Evolutionary conservation across 2,797 vertebrate species (phyloP), one percentile per base, ranked within the genome.

Genomic region (Xenops minutus): DNA sequence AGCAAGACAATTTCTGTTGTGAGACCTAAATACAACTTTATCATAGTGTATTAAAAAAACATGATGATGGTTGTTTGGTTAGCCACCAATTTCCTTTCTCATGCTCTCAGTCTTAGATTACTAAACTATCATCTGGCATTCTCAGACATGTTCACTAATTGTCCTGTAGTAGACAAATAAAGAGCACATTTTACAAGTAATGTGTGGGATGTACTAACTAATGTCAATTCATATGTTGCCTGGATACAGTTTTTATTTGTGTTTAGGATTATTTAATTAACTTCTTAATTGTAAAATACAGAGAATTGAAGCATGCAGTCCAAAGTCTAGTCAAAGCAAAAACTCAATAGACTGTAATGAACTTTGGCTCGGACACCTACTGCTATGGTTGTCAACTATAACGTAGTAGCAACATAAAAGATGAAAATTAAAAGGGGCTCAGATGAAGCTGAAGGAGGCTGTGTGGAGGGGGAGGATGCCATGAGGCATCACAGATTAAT

Each of bases 41-140:
- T 90, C 73, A 21, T 3, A 14, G 44, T 24, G 48, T 83, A 85
- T 77, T 88, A 72, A 71, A 82, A 49, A 87, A 64, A 16, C 55
- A 84, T 9, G 55, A 86, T 88, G 94, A 92, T 6, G 56, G 80
- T 84, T 95, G 39, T 93, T 96, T 97, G 95, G 92, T 96, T 92
- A 96, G 92, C 71, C 92, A 96, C 95, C 89, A 95, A 86, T 96
- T 95, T 97, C 88, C 94, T 94, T 85, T 93, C 94, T 95, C 88
- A 85, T 88, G 94, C 85, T 95, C 84, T 46, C 44, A 74, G 81
- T 32, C 91, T 91, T 89, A 63, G 88, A 93, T 86, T 86, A 67
- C 88, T 93, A 46, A 94, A 61, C 82, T 90, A 86, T 93, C 79
- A 93, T 97, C 74, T 93, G 91, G 82, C 89, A 79, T 79, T 88